Base-by-base conservation (phyloP, 2,888 invertebrate genomes). In the Morpho achilles region DNA sequence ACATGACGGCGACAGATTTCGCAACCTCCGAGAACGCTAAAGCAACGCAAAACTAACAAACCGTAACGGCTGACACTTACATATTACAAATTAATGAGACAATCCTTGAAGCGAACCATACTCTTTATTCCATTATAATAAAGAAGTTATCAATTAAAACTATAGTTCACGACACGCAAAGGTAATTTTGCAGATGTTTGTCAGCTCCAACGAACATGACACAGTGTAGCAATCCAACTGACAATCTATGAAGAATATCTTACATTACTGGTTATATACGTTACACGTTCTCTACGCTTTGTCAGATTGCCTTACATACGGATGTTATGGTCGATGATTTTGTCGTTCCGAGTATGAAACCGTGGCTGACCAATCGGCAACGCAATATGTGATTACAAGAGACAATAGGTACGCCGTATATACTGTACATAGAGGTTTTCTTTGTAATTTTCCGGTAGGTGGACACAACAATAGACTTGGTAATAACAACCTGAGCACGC, bases 381-480 rank as follows among this genome's bases (percentile, higher is more conserved):
- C 51, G 62, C 59, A 61, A 56, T 59, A 50, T 58, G 65, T 59
- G 50, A 62, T 68, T 65, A 67, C 62, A 61, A 62, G 70, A 70
- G 68, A 73, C 70, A 71, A 69, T 68, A 60, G 66, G 61, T 67
- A 62, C 57, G 57, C 56, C 56, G 55, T 65, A 67, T 65, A 66
- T 67, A 68, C 65, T 69, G 69, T 71, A 72, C 68, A 75, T 73
- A 69, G 74, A 73, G 67, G 68, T 75, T 75, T 74, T 75, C 75
- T 71, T 74, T 78, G 84, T 82, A 87, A 87, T 87, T 87, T 87
- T 87, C 82, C 86, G 80, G 85, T 84, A 78, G 73, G 74, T 80
- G 82, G 76, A 69, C 77, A 71, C 75, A 75, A 82, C 82, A 86
- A 85, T 86, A 75, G 82, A 69, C 72, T 77, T 80, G 73, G 76